These are phyloP conservation scores for Operophtera brumata DNA, from an alignment of 2,888 invertebrate species.

Conservation along the genomic window DNA sequence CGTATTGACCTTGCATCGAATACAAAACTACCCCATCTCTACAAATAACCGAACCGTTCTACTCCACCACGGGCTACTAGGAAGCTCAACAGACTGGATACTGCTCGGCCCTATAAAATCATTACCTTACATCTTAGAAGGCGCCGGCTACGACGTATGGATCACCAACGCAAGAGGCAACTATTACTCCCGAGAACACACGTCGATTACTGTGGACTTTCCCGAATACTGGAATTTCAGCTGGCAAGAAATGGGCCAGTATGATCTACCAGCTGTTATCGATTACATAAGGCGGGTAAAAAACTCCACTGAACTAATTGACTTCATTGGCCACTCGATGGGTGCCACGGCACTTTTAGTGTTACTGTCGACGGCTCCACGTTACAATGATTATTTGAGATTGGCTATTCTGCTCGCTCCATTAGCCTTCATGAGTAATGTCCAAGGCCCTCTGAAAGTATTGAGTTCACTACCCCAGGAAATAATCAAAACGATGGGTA, in stretches of 20 bases:
- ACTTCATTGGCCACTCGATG: constrained; percentile 66
- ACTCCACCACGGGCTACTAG: constrained; percentile 63
- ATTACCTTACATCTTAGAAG: constrained; percentile 72
- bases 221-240: constrained; percentile 58
- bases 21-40: constrained; percentile 17
- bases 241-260: constrained; percentile 63
- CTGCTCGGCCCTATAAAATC: constrained; percentile 58
- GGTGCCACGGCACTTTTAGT: constrained; percentile 61
- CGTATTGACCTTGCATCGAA: constrained; percentile 56
- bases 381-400: constrained; percentile 55
- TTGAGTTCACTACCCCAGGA: constrained; percentile 43
- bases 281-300: constrained; percentile 53
- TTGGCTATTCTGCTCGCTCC: constrained; percentile 60
- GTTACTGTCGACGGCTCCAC: constrained; percentile 50
- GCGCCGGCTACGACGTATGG: constrained; percentile 82
- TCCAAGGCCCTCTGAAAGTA: constrained; percentile 49
- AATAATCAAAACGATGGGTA: constrained; percentile 45
- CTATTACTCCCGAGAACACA: constrained; percentile 59
- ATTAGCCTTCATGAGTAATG: constrained; percentile 53
- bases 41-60: constrained; percentile 47
- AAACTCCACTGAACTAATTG: constrained; percentile 46
- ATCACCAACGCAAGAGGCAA: constrained; percentile 74
- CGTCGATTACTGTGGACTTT: constrained; percentile 38
- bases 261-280: constrained; percentile 56
- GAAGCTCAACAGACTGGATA: constrained; percentile 69